These are phyloP conservation scores for Leptodactylus fuscus DNA, from an alignment of 2,113 vertebrate genomes.

Conservation along the genomic window DNA sequence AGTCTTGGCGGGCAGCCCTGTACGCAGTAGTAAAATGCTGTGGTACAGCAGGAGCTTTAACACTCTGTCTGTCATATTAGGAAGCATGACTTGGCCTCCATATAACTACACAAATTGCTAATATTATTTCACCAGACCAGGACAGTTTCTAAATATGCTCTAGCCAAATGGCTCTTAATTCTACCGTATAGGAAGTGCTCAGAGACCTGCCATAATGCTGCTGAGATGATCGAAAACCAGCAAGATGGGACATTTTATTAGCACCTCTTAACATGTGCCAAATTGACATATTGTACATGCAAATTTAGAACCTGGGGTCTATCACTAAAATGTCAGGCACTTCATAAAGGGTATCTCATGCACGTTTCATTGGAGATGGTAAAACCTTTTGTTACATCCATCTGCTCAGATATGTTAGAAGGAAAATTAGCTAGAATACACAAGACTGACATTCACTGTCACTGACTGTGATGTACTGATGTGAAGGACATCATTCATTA, in stretches of 20 bases:
- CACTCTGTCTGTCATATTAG: constrained; percentile 32
- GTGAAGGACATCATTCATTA: neutral
- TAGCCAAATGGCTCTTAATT: neutral
- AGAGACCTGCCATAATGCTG: neutral
- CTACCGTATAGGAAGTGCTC: neutral
- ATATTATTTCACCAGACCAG: constrained; percentile 15
- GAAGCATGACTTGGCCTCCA: constrained; percentile 38
- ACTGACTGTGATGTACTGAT: neutral
- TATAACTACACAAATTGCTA: constrained; percentile 14
- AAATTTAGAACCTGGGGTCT: neutral
- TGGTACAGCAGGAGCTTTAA: constrained; percentile 24
- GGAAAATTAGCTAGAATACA: neutral
- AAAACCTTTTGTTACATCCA: constrained; percentile 13
- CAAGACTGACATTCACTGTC: neutral
- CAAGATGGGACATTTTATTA: neutral
- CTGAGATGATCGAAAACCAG: neutral
- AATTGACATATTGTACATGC: constrained; percentile 34
- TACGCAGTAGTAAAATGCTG: neutral
- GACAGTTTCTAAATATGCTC: constrained; percentile 1
- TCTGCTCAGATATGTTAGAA: neutral
- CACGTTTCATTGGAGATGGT: constrained; percentile 5
- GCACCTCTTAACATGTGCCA: constrained; percentile 30
- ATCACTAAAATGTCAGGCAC: neutral
- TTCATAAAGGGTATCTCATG: neutral
- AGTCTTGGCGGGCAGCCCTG: constrained; percentile 39